These are phyloP conservation scores for Nymphalis io DNA, from an alignment of 1,140 invertebrate genomes.

Conservation along the genomic window DNA sequence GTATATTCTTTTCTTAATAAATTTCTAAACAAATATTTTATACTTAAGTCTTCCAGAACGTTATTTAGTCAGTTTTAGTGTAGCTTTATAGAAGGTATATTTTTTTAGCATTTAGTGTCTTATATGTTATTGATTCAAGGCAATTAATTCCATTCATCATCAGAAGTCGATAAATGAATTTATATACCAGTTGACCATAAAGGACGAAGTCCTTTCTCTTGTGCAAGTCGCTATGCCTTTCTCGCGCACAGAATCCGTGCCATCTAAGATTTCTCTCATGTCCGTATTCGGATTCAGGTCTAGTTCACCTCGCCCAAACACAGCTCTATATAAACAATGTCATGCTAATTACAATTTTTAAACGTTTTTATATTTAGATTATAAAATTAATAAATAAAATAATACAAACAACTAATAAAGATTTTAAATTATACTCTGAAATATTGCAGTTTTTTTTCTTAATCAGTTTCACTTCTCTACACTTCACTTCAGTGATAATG, in stretches of 20 bases:
- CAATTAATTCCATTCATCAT: background rate
- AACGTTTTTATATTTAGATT: background rate
- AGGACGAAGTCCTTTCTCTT: slow-evolving; percentile 68
- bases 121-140: background rate
- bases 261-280: slow-evolving; percentile 70
- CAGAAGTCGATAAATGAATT: background rate
- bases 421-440: too few species aligned
- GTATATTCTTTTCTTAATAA: too few species aligned
- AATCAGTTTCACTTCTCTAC: too few species aligned
- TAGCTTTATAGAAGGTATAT: too few species aligned
- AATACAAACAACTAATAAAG: too few species aligned
- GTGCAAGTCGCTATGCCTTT: slow-evolving; percentile 33
- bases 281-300: slow-evolving; percentile 75
- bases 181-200: slow-evolving; percentile 21
- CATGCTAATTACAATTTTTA: slow-evolving; percentile 11
- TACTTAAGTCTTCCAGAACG: too few species aligned
- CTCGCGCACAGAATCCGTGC: slow-evolving; percentile 45
- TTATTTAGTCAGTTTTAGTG: too few species aligned
- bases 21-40: too few species aligned
- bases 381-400: background rate
- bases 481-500: too few species aligned
- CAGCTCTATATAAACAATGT: slow-evolving; percentile 55
- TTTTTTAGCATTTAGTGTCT: too few species aligned
- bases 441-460: too few species aligned
- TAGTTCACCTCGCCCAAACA: slow-evolving; percentile 63